Conservation (phyloP, 1,140 invertebrate genomes). For the Drosophila cardini region DNA sequence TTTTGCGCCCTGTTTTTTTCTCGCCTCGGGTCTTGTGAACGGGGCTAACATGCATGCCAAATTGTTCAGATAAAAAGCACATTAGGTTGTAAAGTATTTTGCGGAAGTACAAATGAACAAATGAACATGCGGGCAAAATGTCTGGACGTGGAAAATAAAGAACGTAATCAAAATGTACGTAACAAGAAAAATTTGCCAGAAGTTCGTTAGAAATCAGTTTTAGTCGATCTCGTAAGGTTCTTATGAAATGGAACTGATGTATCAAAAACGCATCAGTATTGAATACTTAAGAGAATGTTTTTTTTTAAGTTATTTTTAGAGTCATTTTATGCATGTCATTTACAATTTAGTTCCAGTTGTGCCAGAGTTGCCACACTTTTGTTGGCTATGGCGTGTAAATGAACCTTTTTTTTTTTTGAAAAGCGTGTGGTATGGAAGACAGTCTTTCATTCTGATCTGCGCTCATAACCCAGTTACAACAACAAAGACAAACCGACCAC, state of each 20-base stretch:
- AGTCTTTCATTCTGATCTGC: slow-evolving; percentile 21
- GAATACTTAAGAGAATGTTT: background rate
- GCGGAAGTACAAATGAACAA: slow-evolving; percentile 49
- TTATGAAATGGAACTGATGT: slow-evolving; percentile 10
- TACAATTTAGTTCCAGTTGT: background rate
- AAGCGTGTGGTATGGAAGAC: background rate
- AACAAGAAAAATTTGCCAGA: slow-evolving; percentile 1
- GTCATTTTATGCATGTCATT: background rate
- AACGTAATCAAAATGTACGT: background rate
- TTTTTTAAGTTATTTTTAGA: background rate
- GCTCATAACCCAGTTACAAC: slow-evolving; percentile 52
- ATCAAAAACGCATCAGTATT: slow-evolving; percentile 1
- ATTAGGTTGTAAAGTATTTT: slow-evolving; percentile 53
- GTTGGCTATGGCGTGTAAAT: background rate
- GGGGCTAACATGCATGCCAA: slow-evolving; percentile 59
- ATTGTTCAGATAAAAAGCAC: slow-evolving; percentile 63
- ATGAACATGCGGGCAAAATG: slow-evolving; percentile 23
- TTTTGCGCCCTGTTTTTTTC: slow-evolving; percentile 39
- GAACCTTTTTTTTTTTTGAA: slow-evolving; percentile 1
- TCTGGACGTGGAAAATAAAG: slow-evolving; percentile 1
- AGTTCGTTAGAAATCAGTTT: slow-evolving; percentile 26
- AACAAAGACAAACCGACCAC: slow-evolving; percentile 27
- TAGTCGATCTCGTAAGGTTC: slow-evolving; percentile 17
- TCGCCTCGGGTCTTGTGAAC: slow-evolving; percentile 25
- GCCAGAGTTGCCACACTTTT: slow-evolving; percentile 18